Evolutionary conservation across 2,888 invertebrate species (phyloP).

Genomic region (Agrotis segetum): DNA sequence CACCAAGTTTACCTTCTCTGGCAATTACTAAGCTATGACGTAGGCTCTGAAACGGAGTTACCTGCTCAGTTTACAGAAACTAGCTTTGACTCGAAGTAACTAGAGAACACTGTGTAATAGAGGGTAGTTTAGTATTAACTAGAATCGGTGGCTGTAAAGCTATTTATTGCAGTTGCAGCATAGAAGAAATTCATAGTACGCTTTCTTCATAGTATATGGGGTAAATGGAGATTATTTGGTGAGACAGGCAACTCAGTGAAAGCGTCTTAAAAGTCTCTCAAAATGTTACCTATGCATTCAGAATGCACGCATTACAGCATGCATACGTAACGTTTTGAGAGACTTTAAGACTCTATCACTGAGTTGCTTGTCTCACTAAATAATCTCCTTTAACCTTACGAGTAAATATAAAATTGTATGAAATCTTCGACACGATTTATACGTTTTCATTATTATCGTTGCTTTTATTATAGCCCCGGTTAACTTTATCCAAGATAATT

Average conservation of each 20-base stretch:
- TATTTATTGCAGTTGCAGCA: background rate
- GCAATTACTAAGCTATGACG: background rate
- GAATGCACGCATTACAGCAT: too few relatives aligned
- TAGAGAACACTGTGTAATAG: background rate
- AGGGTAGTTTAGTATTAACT: background rate
- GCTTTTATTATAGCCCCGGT: background rate
- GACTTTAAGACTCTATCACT: too few relatives aligned
- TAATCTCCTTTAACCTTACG: too few relatives aligned
- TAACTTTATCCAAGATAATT: constrained; percentile 12
- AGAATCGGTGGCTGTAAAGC: background rate
- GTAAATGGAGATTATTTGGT: too few relatives aligned
- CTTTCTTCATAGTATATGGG: too few relatives aligned
- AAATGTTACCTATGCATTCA: too few relatives aligned
- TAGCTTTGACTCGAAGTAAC: background rate
- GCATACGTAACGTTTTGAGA: too few relatives aligned
- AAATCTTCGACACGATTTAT: background rate
- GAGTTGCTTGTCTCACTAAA: too few relatives aligned
- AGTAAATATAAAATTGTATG: background rate
- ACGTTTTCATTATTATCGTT: constrained; percentile 13
- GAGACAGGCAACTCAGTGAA: too few relatives aligned
- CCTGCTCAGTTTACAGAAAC: background rate
- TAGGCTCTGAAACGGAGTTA: constrained; percentile 8
- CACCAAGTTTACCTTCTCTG: background rate
- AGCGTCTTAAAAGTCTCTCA: too few relatives aligned
- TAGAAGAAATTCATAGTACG: too few relatives aligned